Percentiles rank a stretch among this genome's conserved stretches.
Conservation (phyloP, 2,888 invertebrate species). For the Cheilosia vulpina region DNA sequence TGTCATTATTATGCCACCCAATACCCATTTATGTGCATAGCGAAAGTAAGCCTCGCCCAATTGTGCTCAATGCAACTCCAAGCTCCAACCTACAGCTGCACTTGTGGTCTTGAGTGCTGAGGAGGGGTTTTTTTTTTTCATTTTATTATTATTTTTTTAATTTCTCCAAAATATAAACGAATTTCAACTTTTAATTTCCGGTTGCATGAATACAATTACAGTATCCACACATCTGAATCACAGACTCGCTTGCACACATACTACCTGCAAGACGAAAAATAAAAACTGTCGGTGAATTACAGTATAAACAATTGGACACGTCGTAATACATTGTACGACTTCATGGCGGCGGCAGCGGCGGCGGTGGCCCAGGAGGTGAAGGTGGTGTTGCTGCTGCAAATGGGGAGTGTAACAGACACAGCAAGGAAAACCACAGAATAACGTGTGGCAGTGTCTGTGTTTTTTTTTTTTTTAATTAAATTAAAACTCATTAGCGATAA, state of each 20-base stretch:
- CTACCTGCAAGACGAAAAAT: not conserved
- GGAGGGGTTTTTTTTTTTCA: not conserved
- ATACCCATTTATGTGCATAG: conserved; percentile 15
- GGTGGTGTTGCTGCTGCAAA: conserved; percentile 24
- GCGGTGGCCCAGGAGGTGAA: conserved; percentile 24
- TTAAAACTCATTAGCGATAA: conserved; percentile 77
- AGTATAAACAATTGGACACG: conserved; percentile 72
- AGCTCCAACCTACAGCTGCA: conserved; percentile 20
- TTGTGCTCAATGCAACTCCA: conserved; percentile 38
- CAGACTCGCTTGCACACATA: conserved; percentile 10
- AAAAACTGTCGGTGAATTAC: conserved; percentile 48
- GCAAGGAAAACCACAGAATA: conserved; percentile 73
- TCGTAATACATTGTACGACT: conserved; percentile 67
- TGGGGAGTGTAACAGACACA: conserved; percentile 49
- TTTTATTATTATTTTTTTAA: conserved; percentile 13
- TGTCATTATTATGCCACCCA: conserved; percentile 45
- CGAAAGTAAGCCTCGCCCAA: conserved; percentile 44
- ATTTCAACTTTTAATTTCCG: conserved; percentile 72
- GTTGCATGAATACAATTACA: conserved; percentile 24
- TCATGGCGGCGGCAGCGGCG: conserved; percentile 23
- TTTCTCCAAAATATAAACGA: conserved; percentile 52
- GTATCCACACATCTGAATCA: conserved; percentile 56
- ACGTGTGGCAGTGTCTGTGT: conserved; percentile 73
- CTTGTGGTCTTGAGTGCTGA: conserved; percentile 10
- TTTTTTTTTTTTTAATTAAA: conserved; percentile 75